Evolutionary conservation across 2,888 invertebrate species (phyloP).

Genomic region (Coleophora flavipennella): DNA sequence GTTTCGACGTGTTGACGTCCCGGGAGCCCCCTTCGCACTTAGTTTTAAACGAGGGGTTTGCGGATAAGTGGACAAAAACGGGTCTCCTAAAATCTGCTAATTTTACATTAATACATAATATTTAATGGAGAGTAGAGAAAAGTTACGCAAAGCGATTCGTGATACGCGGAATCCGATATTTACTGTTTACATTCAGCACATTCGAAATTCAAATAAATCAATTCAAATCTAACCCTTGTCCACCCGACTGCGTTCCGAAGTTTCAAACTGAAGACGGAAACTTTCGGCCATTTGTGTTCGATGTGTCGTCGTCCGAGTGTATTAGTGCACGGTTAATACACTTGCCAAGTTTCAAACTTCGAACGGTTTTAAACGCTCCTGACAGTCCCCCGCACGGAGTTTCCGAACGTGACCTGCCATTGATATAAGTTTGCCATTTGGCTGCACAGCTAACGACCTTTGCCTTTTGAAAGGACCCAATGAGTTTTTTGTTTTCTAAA

Average conservation of each 20-base stretch:
- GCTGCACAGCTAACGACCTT: conserved; percentile 5
- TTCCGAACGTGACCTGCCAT: conserved; percentile 40
- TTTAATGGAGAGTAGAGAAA: no score
- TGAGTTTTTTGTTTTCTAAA: not conserved
- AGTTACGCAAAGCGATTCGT: no score
- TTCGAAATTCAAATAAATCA: conserved; percentile 6
- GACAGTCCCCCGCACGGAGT: conserved; percentile 39
- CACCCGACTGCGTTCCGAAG: conserved; percentile 18
- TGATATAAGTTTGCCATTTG: conserved; percentile 31
- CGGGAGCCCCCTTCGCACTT: conserved; percentile 16
- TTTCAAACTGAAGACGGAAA: conserved; percentile 22
- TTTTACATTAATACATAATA: no score
- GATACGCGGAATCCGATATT: not conserved
- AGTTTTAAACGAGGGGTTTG: conserved; percentile 11
- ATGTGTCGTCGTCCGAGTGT: conserved; percentile 23
- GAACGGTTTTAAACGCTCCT: conserved; percentile 43
- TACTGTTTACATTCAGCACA: not conserved
- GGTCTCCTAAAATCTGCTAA: not conserved
- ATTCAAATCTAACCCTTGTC: conserved; percentile 9
- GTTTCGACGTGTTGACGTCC: conserved; percentile 28
- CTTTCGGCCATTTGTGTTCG: conserved; percentile 32
- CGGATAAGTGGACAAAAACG: conserved; percentile 5
- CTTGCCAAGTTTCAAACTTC: conserved; percentile 41
- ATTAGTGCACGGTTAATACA: conserved; percentile 46
- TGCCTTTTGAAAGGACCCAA: conserved; percentile 2